Base-by-base conservation (phyloP, 2,888 invertebrate species). In the Sarcophaga variegata region DNA sequence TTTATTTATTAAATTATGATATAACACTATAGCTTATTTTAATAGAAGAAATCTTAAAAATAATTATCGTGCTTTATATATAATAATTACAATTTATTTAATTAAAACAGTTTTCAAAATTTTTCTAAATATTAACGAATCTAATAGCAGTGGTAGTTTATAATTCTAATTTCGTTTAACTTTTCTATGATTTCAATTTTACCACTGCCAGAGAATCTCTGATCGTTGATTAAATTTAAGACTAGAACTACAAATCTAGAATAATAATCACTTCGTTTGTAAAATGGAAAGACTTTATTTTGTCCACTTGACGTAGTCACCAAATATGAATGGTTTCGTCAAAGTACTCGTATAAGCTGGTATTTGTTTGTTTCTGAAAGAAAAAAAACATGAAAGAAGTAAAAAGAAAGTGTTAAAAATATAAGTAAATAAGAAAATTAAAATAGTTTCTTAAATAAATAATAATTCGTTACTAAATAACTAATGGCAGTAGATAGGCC, bases 331-430 rank as follows among this genome's bases (percentile, higher is more conserved):
- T 20, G 92, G 90, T n/a, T 89, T 88, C 4, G 93, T 92, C 49
- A 93, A 87, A 17, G 91, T 92, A 45, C 92, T 92, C 25, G 91
- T 91, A 10, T 92, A 90, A 12, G 92, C 90, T 70, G 93, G 93
- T 64, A 93, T 90, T 89, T 93, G 93, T 77, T 88, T 85, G 63
- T 90, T 89, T n/a, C 93, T 93, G 81, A 8, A 90, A 76, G 17
- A 5, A 27, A 4, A 14, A 49, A 54, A 54, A 54, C 4, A 17
- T 17, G 4, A 54, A 17, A 71, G 3, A 14, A 37, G 11, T 60
- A 6, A 62, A 47, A 45, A 47, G 20, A 11, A 20, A 2, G 67
- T 47, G 22, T 69, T 69, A 69, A 69, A 49, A 20, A 69, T 8
- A 12, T 47, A 47, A 49, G 5, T 10, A 11, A 47, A 49, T 69